Evolutionary conservation across 1,140 invertebrate species (phyloP).

Genomic region (Halotydeus destructor): DNA sequence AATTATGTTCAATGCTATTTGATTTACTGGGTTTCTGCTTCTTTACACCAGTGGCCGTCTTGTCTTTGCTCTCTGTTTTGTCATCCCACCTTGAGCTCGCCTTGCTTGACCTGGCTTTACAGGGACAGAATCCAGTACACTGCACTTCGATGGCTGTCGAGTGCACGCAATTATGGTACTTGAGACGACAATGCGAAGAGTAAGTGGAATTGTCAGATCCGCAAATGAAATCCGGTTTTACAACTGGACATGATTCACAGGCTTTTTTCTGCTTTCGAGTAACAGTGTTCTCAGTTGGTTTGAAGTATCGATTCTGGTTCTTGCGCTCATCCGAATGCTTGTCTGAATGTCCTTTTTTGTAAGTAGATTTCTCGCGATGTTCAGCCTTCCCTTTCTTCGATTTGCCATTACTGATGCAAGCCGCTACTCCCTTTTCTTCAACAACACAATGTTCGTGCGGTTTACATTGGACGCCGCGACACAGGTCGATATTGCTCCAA

Average conservation of each 20-base stretch:
- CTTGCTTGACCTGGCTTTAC: conserved; percentile 31
- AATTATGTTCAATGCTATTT: too few species aligned
- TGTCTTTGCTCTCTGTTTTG: background rate
- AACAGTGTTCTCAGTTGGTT: background rate
- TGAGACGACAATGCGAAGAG: conserved; percentile 62
- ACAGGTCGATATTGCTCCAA: conserved; percentile 43
- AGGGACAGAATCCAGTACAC: conserved; percentile 75
- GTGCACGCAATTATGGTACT: conserved; percentile 80
- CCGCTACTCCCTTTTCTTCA: conserved; percentile 59
- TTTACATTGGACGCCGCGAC: conserved; percentile 60
- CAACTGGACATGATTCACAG: conserved; percentile 52
- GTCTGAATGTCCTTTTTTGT: too few species aligned
- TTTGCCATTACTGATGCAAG: conserved; percentile 42
- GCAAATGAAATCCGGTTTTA: conserved; percentile 59
- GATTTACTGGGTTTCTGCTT: too few species aligned
- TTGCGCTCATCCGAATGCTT: too few species aligned
- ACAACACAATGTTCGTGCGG: conserved; percentile 65
- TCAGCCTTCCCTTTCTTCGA: conserved; percentile 6
- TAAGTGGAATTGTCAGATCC: conserved; percentile 78
- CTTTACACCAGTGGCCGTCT: background rate
- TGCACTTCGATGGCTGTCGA: conserved; percentile 43
- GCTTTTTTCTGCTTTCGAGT: conserved; percentile 13
- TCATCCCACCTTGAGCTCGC: background rate
- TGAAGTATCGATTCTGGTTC: background rate
- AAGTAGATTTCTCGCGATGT: conserved; percentile 1